Conservation (phyloP, 2,113 vertebrate species). For the Potamarius usumacintae region DNA sequence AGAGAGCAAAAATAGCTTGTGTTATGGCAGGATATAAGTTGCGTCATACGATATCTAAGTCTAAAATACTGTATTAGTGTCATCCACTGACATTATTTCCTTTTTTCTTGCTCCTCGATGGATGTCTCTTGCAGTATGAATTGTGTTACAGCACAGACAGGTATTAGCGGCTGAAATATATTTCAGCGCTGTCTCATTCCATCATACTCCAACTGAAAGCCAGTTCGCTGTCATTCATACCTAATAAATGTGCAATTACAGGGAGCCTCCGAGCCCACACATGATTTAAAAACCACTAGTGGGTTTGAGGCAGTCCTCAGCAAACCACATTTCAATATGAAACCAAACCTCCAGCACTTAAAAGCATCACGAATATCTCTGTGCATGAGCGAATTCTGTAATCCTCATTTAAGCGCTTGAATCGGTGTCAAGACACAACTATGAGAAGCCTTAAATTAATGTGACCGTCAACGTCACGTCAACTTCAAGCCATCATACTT, state of each 20-base stretch:
- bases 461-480: not conserved
- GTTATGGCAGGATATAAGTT: not conserved
- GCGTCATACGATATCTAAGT: not conserved
- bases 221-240: conserved; percentile 8
- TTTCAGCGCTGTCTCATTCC: not conserved
- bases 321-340: conserved; percentile 3
- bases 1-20: not conserved
- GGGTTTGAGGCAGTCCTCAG: not conserved
- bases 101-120: not conserved
- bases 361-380: not conserved
- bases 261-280: not conserved
- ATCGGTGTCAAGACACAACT: not conserved
- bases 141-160: not conserved
- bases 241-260: conserved; percentile 20
- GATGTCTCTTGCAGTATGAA: not conserved
- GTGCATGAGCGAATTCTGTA: conserved; percentile 12
- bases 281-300: not conserved
- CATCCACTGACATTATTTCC: not conserved
- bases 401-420: not conserved
- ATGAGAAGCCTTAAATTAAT: not conserved
- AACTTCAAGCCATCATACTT: not conserved
- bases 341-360: not conserved
- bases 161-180: not conserved
- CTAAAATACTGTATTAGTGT: not conserved
- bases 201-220: not conserved